These are phyloP conservation scores for Trachemys scripta DNA, from an alignment of 2,113 vertebrate genomes.

Conservation along the genomic window DNA sequence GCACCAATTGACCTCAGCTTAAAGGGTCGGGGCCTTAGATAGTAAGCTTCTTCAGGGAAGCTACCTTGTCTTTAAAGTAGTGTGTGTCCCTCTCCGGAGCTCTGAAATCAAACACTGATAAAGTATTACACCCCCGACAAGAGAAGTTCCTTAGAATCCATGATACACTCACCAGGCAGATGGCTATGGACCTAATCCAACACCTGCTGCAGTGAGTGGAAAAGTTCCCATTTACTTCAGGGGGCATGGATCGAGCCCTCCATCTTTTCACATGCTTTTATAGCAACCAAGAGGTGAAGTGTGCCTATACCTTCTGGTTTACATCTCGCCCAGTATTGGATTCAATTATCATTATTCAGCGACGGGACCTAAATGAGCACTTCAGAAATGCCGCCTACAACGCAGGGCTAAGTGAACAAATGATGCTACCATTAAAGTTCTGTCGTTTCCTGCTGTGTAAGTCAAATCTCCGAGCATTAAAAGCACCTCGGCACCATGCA, in stretches of 20 bases:
- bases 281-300: slow-evolving; percentile 51
- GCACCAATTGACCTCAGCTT: neutral
- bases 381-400: slow-evolving; percentile 65
- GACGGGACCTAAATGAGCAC: slow-evolving; percentile 46
- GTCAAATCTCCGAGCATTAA: slow-evolving; percentile 62
- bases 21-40: neutral
- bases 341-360: slow-evolving; percentile 67
- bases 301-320: slow-evolving; percentile 8
- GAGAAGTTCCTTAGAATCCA: neutral
- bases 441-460: slow-evolving; percentile 66
- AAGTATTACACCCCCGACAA: neutral
- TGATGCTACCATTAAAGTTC: slow-evolving; percentile 63
- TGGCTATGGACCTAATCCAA: neutral
- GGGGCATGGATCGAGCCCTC: slow-evolving; percentile 13
- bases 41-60: neutral
- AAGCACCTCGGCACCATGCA: slow-evolving; percentile 66
- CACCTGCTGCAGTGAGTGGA: slow-evolving; percentile 37
- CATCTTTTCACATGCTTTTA: slow-evolving; percentile 26
- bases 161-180: neutral
- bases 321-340: slow-evolving; percentile 32
- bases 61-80: neutral
- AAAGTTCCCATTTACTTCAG: slow-evolving; percentile 24
- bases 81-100: neutral
- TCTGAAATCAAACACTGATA: neutral
- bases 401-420: slow-evolving; percentile 52